Conservation (phyloP, 1,140 invertebrate species). For the Pinna nobilis region DNA sequence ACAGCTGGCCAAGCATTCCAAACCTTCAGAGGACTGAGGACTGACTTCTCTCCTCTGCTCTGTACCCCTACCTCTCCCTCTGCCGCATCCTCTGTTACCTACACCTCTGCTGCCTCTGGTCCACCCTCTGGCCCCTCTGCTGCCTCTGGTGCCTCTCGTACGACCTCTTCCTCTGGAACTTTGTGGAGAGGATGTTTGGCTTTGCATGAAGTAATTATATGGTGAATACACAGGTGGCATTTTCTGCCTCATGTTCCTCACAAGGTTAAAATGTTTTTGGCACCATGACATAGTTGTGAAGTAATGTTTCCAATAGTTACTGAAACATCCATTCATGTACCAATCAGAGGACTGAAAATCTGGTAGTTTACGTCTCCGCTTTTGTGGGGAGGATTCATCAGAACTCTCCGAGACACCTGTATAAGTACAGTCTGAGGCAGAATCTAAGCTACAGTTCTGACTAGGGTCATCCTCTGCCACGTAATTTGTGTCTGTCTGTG, state of each 20-base stretch:
- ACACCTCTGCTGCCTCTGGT: constrained; percentile 9
- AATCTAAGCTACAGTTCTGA: constrained; percentile 2
- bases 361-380: constrained; percentile 16
- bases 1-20: not conserved
- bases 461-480: not conserved
- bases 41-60: constrained; percentile 9
- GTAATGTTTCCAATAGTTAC: constrained; percentile 65
- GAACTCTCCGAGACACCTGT: not conserved
- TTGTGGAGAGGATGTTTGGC: constrained; percentile 4
- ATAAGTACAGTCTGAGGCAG: not conserved
- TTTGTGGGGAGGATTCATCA: constrained; percentile 18
- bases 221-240: not conserved
- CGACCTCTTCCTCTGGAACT: not conserved
- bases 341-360: constrained; percentile 43
- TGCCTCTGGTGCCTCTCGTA: constrained; percentile 7
- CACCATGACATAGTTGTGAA: constrained; percentile 52
- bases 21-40: not conserved
- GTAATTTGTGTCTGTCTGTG: constrained; percentile 7
- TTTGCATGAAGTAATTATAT: not conserved
- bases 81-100: constrained; percentile 20
- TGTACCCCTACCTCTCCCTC: constrained; percentile 11
- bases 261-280: constrained; percentile 47
- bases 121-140: constrained; percentile 6
- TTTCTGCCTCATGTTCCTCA: constrained; percentile 8
- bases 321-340: constrained; percentile 58